These are phyloP conservation scores for Gorsachius magnificus DNA, from an alignment of 2,797 vertebrate genomes.

Conservation along the genomic window DNA sequence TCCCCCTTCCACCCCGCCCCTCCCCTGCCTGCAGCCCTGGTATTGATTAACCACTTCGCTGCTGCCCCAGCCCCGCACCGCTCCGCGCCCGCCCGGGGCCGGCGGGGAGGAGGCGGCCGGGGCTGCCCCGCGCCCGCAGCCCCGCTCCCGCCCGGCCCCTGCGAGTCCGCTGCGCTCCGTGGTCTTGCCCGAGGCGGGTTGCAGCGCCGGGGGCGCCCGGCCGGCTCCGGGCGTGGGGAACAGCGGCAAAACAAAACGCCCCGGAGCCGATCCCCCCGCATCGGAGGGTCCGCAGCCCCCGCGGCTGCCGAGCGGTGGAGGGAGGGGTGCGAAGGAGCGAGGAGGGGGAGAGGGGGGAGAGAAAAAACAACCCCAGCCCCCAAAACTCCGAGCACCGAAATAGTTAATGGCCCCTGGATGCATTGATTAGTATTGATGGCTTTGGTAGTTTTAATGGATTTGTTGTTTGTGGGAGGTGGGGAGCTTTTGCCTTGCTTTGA, in stretches of 20 bases:
- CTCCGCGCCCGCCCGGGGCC: background rate
- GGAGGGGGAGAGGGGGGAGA: background rate
- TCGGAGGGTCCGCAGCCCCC: background rate
- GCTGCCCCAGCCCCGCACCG: background rate
- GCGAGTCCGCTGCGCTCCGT: slow-evolving; percentile 4
- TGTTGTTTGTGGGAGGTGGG: slow-evolving; percentile 77
- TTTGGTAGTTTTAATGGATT: slow-evolving; percentile 84
- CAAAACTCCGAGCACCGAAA: background rate
- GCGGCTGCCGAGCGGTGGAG: background rate
- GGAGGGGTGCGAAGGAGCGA: background rate
- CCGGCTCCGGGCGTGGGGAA: background rate
- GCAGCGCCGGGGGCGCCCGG: background rate
- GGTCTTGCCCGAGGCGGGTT: background rate
- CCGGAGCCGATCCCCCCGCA: too few species aligned
- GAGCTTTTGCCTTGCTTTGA: slow-evolving; percentile 67
- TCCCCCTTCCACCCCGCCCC: slow-evolving; percentile 78
- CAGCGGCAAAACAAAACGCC: background rate
- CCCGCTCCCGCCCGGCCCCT: background rate
- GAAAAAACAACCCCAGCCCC: too few species aligned
- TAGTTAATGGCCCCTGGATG: slow-evolving; percentile 68
- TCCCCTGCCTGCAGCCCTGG: slow-evolving; percentile 60
- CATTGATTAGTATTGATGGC: slow-evolving; percentile 88
- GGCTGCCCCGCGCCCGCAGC: background rate
- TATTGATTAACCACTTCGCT: slow-evolving; percentile 73
- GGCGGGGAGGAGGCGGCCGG: background rate